phyloP scores from a whole-genome alignment of 37 sponge, comb jelly and placozoan species.

The Haliclona indistincta region DNA sequence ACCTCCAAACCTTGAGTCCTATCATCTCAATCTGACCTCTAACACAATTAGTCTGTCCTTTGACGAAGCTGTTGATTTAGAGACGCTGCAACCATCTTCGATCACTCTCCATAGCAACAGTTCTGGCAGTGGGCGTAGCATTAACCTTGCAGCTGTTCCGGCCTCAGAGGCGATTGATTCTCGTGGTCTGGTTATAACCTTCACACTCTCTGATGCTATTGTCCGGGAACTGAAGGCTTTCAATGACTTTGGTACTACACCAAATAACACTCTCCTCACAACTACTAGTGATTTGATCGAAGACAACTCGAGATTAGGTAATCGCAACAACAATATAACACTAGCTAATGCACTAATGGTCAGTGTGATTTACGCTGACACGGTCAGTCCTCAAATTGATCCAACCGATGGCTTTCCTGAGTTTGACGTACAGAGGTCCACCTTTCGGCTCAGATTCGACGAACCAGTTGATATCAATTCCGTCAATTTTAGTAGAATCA shows the following conservation, averaged over 20 bases:
- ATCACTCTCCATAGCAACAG: constrained; percentile 69
- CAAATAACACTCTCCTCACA: constrained; percentile 60
- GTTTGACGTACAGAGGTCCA: constrained; percentile 51
- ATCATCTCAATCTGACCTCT: constrained; percentile 53
- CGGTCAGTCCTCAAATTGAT: constrained; percentile 18
- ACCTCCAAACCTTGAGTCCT: constrained; percentile 55
- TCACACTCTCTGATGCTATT: constrained; percentile 42
- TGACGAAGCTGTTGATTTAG: constrained; percentile 68
- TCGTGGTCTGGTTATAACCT: constrained; percentile 33
- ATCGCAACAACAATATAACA: constrained; percentile 26
- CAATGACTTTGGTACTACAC: constrained; percentile 62
- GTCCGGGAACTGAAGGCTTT: constrained; percentile 64
- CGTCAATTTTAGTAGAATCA: constrained; percentile 42
- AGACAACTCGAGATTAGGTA: constrained; percentile 26
- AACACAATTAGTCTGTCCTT: constrained; percentile 69
- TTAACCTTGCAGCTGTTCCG: constrained; percentile 48
- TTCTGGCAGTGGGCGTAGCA: constrained; percentile 45
- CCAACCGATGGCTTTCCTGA: constrained; percentile 1
- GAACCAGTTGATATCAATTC: constrained; percentile 85
- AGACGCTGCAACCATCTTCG: constrained; percentile 43
- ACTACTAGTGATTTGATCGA: constrained; percentile 36
- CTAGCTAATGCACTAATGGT: constrained; percentile 32
- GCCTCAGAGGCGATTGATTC: constrained; percentile 14
- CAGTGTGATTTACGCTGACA: constrained; percentile 25
- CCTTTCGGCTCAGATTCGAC: constrained; percentile 41